Base-by-base conservation (phyloP, 2,888 invertebrate genomes). In the Ochropacha duplaris region DNA sequence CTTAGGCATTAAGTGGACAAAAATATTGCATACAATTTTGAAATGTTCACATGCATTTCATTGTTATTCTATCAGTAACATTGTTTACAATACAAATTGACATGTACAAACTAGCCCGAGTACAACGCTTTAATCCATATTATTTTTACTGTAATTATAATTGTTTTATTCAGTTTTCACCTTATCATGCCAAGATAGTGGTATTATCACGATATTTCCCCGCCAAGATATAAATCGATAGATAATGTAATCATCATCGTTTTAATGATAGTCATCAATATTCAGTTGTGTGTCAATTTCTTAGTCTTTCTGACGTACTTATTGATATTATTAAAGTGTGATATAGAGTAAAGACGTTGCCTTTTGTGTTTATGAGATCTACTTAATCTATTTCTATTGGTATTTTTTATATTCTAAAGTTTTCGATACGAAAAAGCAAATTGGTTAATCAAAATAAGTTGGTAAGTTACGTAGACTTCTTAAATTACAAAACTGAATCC, bases 181-280 rank as follows among this genome's bases (percentile, higher is more conserved):
- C 44, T 51, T 61, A 63, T 60, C 58, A 55, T 60, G 56, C 57
- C 66, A 69, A 71, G 66, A 71, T 68, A 66, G 70, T 67, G 67
- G 71, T 83, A 86, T 83, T 83, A 64, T 52, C 52, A 5, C 12
- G 26, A 66, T 70, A 81, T 83, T 88, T 89, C 84, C 83, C 78
- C 64, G 74, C 78, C 72, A 73, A 79, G 88, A 89, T 90, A 88
- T 72, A 63, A 81, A 86, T 86, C 82, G 71, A 78, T 78, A 78
- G 82, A 87, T 87, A 81, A 68, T 66, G 59, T 78, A 80, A 80
- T 82, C 78, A 70, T 72, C 69, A 77, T 72, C 68, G 70, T 67
- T 63, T 61, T 61, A 71, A 72, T 73, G 70, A 69, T 74, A 72
- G 61, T 63, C 68, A 77, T 78, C 72, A 61, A 64, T 72, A 72